phyloP scores from a whole-genome alignment of 2,888 invertebrate genomes.

The Vesta saturnalis region DNA sequence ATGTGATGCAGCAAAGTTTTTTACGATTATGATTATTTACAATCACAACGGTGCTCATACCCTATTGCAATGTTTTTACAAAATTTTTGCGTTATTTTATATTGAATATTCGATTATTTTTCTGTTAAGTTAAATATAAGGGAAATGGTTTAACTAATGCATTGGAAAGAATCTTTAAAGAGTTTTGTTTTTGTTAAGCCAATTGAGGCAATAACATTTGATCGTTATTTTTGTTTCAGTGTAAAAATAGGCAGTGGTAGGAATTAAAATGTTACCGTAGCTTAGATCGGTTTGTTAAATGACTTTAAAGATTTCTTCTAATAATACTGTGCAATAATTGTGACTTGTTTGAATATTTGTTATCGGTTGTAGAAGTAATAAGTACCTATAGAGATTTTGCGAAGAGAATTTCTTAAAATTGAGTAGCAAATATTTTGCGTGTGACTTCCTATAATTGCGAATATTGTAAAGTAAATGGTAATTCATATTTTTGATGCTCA shows the following conservation, averaged over 20 bases:
- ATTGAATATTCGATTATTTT: neutral
- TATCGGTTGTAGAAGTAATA: conserved; percentile 33
- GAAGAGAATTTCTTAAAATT: conserved; percentile 23
- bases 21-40: conserved; percentile 23
- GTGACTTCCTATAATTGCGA: conserved; percentile 26
- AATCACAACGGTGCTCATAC: conserved; percentile 33
- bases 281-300: conserved; percentile 20
- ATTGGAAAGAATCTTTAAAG: conserved; percentile 1
- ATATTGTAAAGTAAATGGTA: conserved; percentile 29
- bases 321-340: conserved; percentile 32
- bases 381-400: conserved; percentile 18
- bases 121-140: neutral
- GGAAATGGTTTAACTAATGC: neutral
- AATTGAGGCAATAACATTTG: neutral
- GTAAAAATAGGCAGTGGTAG: too few species aligned
- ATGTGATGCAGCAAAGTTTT: conserved; percentile 19
- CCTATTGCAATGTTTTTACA: conserved; percentile 10
- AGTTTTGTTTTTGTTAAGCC: neutral
- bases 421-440: conserved; percentile 36
- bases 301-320: conserved; percentile 19
- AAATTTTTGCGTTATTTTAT: conserved; percentile 4
- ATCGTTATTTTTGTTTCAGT: neutral
- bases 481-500: conserved; percentile 40
- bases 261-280: conserved; percentile 26
- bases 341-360: conserved; percentile 25